Evolutionary conservation across 2,113 vertebrate species (phyloP), one percentile per base, ranked within the genome.

Genomic region (Chascanopsetta lugubris): DNA sequence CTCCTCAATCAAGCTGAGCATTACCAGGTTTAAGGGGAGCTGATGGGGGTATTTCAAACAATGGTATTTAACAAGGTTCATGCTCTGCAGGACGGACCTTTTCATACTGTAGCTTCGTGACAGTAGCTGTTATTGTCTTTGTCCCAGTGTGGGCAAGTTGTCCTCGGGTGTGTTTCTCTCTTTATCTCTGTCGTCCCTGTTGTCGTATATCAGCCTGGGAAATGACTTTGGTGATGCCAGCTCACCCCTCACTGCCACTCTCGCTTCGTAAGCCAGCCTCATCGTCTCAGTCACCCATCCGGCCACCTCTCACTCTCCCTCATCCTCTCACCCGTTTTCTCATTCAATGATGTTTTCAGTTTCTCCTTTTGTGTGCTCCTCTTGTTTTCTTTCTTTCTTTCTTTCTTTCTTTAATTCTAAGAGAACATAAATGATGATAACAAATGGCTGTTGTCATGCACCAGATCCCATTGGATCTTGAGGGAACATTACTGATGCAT

Each of bases 141-240:
- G 69, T 78, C 49, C 70, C 77, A 66, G 46, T n/a, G 70, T 68
- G 75, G 69, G 61, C 55, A 27, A 77, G 77, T n/a, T 77, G 77
- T 81, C 72, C 71, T 54, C 22, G 79, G 63, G 80, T 79, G 69
- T 86, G 78, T 87, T 75, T 82, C 69, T 84, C 80, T 87, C 70
- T 87, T 10, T 87, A 83, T 87, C 65, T 77, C 68, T 85, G 83
- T 90, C 60, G 72, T 88, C 84, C 78, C 81, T 85, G 83, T 90
- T 81, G 75, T 83, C 45, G 74, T 84, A 68, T 83, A 84, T 79
- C 84, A 89, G 79, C 86, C 88, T 89, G 81, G 87, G 82, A 91
- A 88, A 90, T 86, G 93, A 92, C 94, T 95, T 94, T 93, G 95
- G 94, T 94, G 94, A 94, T 95, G 95, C 94, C 93, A 94, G 90